phyloP scores from a whole-genome alignment of 2,113 vertebrate genomes.

The Nycticebus coucang region DNA sequence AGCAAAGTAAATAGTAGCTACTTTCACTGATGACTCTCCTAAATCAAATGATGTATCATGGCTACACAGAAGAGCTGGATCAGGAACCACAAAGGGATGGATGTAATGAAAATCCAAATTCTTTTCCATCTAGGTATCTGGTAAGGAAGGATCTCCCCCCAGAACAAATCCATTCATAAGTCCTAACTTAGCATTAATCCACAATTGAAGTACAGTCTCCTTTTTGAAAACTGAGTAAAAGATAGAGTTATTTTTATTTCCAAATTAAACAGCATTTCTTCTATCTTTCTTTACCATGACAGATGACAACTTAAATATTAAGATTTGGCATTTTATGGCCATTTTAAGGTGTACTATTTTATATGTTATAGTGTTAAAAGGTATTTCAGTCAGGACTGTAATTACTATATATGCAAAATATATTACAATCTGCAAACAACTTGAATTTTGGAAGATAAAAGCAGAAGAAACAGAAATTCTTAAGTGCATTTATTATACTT shows the following conservation, averaged over 20 bases:
- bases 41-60: conserved; percentile 48
- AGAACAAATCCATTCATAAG: conserved; percentile 33
- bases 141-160: not conserved
- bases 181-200: not conserved
- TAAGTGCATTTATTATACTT: too few species aligned
- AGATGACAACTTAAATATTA: conserved; percentile 32
- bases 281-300: conserved; percentile 39
- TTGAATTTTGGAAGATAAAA: conserved; percentile 55
- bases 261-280: conserved; percentile 45
- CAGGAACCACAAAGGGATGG: conserved; percentile 7
- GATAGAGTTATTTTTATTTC: not conserved
- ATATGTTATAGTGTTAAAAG: conserved; percentile 30
- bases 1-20: conserved; percentile 34
- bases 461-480: conserved; percentile 2
- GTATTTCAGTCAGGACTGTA: conserved; percentile 14
- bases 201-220: not conserved
- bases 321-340: conserved; percentile 38
- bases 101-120: conserved; percentile 34
- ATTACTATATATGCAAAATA: conserved; percentile 55
- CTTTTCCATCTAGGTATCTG: conserved; percentile 33
- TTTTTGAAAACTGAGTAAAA: conserved; percentile 42
- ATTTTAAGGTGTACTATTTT: conserved; percentile 32
- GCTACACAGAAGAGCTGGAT: not conserved
- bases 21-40: conserved; percentile 22
- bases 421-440: conserved; percentile 23